Evolutionary conservation across 1,140 invertebrate genomes (phyloP).

Genomic region (Ooceraea biroi): DNA sequence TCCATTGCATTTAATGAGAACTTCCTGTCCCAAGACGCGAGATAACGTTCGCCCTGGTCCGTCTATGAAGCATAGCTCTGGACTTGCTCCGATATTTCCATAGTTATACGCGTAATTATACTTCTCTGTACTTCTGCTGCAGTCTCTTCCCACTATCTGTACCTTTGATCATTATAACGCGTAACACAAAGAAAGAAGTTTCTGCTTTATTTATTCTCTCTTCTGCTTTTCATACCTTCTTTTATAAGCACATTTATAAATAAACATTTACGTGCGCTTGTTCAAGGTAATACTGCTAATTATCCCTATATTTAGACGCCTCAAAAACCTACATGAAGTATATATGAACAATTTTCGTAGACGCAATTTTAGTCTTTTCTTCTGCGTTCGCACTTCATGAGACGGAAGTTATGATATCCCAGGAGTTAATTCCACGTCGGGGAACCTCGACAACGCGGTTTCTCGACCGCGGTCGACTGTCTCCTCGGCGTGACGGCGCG

Average conservation of each 20-base stretch:
- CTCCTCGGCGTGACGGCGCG: slow-evolving; percentile 7
- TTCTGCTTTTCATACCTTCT: background rate
- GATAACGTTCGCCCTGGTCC: slow-evolving; percentile 44
- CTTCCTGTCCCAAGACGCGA: slow-evolving; percentile 45
- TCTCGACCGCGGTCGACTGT: slow-evolving; percentile 45
- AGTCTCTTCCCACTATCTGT: background rate
- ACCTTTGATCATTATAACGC: background rate
- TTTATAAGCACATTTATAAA: background rate
- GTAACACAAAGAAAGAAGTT: background rate
- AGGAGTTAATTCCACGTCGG: slow-evolving; percentile 49
- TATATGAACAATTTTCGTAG: background rate
- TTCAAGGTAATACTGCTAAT: too few species aligned
- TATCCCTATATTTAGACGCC: too few species aligned
- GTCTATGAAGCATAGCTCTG: slow-evolving; percentile 1
- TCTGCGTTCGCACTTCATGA: background rate
- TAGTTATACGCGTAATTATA: slow-evolving; percentile 11
- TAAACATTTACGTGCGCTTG: background rate
- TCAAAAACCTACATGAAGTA: too few species aligned
- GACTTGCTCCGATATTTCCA: background rate
- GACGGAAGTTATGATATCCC: slow-evolving; percentile 44
- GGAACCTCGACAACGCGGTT: slow-evolving; percentile 24
- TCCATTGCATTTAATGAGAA: slow-evolving; percentile 49
- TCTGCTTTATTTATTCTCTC: background rate
- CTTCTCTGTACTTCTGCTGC: background rate
- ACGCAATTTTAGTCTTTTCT: background rate